Conservation (phyloP, 2,113 vertebrate species). For the Zonotrichia leucophrys region DNA sequence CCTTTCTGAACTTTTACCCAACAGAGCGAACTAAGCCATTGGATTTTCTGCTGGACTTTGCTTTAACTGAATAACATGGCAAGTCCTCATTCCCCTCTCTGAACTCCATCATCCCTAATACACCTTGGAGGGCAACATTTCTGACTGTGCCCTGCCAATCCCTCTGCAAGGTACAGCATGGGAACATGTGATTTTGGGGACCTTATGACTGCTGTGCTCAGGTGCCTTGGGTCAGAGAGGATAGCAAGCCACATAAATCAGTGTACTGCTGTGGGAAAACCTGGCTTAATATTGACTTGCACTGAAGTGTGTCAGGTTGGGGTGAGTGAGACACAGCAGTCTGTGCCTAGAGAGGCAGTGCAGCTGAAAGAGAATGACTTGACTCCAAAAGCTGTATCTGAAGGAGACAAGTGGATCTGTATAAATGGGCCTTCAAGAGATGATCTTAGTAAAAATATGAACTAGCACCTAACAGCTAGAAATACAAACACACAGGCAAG, state of each 20-base stretch:
- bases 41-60: background rate
- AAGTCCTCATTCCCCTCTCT: background rate
- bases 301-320: background rate
- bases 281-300: background rate
- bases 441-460: background rate
- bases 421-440: background rate
- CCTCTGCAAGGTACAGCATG: background rate
- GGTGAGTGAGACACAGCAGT: background rate
- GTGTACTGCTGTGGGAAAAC: background rate
- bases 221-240: background rate
- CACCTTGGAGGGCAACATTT: accelerated
- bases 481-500: background rate
- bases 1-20: background rate
- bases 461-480: background rate
- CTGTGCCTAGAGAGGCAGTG: background rate
- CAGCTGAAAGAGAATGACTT: background rate
- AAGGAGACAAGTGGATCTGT: background rate
- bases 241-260: background rate
- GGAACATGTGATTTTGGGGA: background rate
- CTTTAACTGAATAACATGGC: background rate
- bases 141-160: background rate
- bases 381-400: background rate
- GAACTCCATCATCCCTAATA: background rate
- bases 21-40: background rate
- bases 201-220: background rate